Conservation (phyloP, 2,888 invertebrate genomes). For the Machimus rusticus region DNA sequence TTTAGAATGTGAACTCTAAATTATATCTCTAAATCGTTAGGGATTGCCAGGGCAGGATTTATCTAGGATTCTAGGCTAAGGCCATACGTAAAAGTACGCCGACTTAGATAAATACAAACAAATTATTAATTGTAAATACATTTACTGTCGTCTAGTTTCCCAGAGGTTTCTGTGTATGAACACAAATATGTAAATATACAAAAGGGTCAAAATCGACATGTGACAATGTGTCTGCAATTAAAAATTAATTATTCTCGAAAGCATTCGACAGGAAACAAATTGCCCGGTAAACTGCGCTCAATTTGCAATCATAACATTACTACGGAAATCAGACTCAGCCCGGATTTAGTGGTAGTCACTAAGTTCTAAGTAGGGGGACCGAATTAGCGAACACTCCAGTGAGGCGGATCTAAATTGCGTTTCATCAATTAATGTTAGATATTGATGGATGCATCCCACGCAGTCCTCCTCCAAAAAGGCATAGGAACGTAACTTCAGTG, state of each 20-base stretch:
- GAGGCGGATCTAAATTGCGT: background rate
- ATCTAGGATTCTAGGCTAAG: no score
- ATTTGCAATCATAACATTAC: conserved; percentile 46
- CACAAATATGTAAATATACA: background rate
- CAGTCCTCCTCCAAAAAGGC: background rate
- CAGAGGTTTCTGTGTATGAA: background rate
- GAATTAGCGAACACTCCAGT: background rate
- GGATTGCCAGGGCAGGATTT: no score
- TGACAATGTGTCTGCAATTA: conserved; percentile 24
- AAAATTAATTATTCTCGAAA: conserved; percentile 44
- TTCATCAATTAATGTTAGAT: conserved; percentile 27
- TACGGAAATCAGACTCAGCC: background rate
- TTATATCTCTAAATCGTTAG: no score
- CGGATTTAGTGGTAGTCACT: background rate
- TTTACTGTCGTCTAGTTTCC: background rate
- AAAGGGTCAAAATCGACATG: background rate
- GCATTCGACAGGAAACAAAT: conserved; percentile 40
- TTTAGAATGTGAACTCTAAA: no score
- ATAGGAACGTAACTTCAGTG: background rate
- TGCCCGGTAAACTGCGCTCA: conserved; percentile 33
- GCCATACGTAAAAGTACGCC: no score
- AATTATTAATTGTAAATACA: background rate
- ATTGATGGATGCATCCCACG: conserved; percentile 6
- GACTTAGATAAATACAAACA: no score
- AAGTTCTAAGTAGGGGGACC: background rate